phyloP scores from a whole-genome alignment of 2,797 vertebrate species.

The Macrochelys suwanniensis region DNA sequence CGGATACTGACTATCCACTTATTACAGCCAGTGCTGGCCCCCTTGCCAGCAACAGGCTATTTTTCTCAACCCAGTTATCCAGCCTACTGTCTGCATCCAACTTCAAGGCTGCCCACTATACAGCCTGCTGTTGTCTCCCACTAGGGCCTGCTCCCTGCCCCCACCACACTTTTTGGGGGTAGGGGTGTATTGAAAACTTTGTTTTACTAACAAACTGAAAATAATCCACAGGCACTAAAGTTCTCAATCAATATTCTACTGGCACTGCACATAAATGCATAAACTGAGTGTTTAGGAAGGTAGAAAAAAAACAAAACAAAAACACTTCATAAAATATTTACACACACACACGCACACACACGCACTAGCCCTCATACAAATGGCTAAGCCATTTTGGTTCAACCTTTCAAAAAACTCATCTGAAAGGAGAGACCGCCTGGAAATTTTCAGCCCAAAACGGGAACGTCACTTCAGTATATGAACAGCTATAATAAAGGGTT shows the following conservation, averaged over 20 bases:
- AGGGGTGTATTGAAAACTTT: too few relatives aligned
- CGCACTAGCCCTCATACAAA: not conserved
- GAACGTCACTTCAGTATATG: not conserved
- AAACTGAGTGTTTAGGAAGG: not conserved
- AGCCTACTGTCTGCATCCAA: not conserved
- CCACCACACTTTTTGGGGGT: too few relatives aligned
- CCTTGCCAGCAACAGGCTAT: not conserved
- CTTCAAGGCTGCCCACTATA: not conserved
- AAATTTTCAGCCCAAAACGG: not conserved
- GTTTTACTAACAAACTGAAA: not conserved
- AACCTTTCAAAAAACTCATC: not conserved
- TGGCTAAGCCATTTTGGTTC: not conserved
- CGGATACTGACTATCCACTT: not conserved
- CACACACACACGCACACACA: not conserved
- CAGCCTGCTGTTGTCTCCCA: not conserved
- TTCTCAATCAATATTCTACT: not conserved
- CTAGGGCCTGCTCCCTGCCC: not conserved
- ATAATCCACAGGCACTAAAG: not conserved
- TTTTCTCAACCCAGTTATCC: not conserved
- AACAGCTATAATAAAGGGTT: not conserved
- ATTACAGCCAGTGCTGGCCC: not conserved
- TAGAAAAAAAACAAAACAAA: not conserved
- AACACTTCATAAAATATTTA: not conserved
- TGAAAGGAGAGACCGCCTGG: not conserved
- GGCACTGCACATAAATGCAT: not conserved